Conservation (phyloP, 2,888 invertebrate genomes). For the Pharmacophagus antenor region DNA sequence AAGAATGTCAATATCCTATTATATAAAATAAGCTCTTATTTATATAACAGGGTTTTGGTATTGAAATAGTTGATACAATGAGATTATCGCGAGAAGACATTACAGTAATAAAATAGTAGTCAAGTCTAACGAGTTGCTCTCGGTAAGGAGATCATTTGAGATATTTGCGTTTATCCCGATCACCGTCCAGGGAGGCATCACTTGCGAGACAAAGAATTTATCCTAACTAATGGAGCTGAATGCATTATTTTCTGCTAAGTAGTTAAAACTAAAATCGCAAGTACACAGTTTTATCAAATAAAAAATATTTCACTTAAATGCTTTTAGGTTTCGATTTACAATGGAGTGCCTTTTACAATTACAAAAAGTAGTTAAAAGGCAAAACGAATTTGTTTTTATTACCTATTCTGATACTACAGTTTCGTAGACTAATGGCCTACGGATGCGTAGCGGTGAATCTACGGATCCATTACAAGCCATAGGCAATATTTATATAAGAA, state of each 20-base stretch:
- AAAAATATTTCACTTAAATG: neutral
- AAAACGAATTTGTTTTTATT: neutral
- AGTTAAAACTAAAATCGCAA: neutral
- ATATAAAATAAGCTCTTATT: no score
- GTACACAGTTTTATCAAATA: no score
- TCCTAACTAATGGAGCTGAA: constrained; percentile 14
- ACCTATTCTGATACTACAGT: neutral
- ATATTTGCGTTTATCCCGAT: constrained; percentile 10
- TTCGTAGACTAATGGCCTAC: neutral
- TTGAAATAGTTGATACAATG: neutral
- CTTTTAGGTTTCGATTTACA: neutral
- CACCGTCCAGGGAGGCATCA: constrained; percentile 17
- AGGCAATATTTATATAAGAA: no score
- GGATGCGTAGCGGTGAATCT: neutral
- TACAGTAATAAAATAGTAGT: neutral
- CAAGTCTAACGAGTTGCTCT: neutral
- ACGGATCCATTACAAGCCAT: neutral
- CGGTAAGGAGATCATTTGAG: neutral
- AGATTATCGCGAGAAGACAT: neutral
- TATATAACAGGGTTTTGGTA: no score
- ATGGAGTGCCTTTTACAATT: neutral
- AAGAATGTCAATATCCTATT: no score
- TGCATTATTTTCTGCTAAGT: neutral
- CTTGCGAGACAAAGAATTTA: neutral
- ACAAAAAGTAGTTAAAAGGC: neutral